Evolutionary conservation across 2,888 invertebrate genomes (phyloP).

Genomic region (Cryptocheilus praepositus): DNA sequence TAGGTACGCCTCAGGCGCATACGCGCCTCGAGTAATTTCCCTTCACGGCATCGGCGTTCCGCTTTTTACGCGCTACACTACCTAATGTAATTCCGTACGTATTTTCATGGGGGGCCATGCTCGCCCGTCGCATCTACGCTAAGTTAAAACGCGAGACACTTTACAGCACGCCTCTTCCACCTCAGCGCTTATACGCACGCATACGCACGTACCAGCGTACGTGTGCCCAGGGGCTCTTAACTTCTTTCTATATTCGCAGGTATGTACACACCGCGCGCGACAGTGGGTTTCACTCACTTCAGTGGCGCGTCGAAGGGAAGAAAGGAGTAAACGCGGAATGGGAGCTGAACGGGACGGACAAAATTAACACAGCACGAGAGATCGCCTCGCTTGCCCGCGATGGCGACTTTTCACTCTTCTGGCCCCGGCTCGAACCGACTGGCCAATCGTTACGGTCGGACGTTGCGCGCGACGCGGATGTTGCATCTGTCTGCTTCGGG

Average conservation of each 20-base stretch:
- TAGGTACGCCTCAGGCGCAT: constrained; percentile 35
- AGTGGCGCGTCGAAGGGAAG: not conserved
- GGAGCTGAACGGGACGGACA: constrained; percentile 16
- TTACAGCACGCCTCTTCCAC: too few species aligned
- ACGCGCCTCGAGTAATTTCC: too few species aligned
- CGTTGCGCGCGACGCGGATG: not conserved
- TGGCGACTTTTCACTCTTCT: not conserved
- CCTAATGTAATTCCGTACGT: not conserved
- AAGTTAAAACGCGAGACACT: too few species aligned
- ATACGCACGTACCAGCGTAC: constrained; percentile 10
- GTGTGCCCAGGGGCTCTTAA: not conserved
- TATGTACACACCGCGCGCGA: constrained; percentile 11
- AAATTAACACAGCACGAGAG: constrained; percentile 52
- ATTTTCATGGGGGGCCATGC: too few species aligned
- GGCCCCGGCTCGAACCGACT: constrained; percentile 14
- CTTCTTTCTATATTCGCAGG: not conserved
- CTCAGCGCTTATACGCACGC: not conserved
- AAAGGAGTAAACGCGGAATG: constrained; percentile 22
- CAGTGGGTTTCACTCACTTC: not conserved
- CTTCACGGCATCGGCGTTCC: too few species aligned
- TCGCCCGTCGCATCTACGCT: too few species aligned
- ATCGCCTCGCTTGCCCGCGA: constrained; percentile 45
- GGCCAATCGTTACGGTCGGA: constrained; percentile 1
- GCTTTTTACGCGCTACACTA: not conserved
- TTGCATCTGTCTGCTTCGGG: not conserved